Base-by-base conservation (phyloP, 2,888 invertebrate species). In the Zaprionus obscuricornis region DNA sequence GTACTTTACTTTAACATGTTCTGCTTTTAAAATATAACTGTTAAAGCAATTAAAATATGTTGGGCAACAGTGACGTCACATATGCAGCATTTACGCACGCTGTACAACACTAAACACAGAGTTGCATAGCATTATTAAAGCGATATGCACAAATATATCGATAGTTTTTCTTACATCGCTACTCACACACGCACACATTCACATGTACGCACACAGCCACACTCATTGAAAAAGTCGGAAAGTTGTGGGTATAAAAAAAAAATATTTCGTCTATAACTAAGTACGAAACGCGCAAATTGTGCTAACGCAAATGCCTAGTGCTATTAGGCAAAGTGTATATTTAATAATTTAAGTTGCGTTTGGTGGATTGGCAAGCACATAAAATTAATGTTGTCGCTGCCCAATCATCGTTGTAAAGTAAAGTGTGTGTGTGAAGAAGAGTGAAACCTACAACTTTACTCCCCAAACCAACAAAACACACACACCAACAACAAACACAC, bases 151-250 rank as follows among this genome's bases (percentile, higher is more conserved):
- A n/a, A 3, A 0, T 33, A 49, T 49, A 17, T 18, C 47, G 55
- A 56, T 49, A 55, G 27, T 18, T 6, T 3, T 13, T 22, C 24
- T 69, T 64, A 57, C 49, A 70, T 69, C 51, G 46, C 50, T 69
- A 58, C 49, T 39, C 37, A 56, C 49, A 64, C 56, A 69, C 56
- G 70, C 46, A 33, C 39, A 34, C 46, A 16, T 33, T 16, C 17
- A 47, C 45, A 50, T 37, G 42, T 51, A 54, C 71, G 68, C 56
- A 67, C 54, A 56, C 76, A 63, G 70, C 36, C 74, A 69, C 74
- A 68, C 74, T 74, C 79, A 78, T 75, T 81, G 81, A 81, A 75
- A 76, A 76, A 76, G 74, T 76, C 78, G 78, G 74, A 69, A 69
- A 71, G 65, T 74, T 69, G 74, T 69, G 74, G 74, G 66, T n/a